These are phyloP conservation scores for Drosophila melanica DNA, from an alignment of 1,140 invertebrate species.

Conservation along the genomic window DNA sequence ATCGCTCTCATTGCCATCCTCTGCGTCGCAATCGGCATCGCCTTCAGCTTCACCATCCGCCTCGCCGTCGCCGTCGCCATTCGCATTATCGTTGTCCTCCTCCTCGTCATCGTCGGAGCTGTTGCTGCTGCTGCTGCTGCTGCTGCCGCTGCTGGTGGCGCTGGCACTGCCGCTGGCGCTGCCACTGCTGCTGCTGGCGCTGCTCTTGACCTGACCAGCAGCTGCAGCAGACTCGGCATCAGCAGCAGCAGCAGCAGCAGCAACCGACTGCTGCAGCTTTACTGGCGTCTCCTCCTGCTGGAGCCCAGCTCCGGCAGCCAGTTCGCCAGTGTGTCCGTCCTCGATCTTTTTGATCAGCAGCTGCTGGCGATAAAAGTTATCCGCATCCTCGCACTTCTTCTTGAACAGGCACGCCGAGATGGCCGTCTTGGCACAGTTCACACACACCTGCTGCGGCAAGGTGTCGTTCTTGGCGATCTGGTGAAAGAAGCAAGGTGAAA, in stretches of 20 bases:
- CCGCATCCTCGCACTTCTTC: constrained; percentile 82
- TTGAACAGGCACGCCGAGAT: constrained; percentile 79
- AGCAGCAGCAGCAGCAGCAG: neutral
- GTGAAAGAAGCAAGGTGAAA: neutral
- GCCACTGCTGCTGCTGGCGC: constrained; percentile 42
- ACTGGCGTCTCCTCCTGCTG: neutral
- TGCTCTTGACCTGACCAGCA: neutral
- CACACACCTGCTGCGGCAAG: constrained; percentile 79
- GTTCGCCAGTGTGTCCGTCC: constrained; percentile 15
- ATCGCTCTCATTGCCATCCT: constrained; percentile 4
- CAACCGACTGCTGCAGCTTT: too few relatives aligned
- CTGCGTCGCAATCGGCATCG: neutral
- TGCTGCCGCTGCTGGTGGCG: constrained; percentile 41
- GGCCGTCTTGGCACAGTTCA: constrained; percentile 74
- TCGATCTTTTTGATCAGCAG: constrained; percentile 75
- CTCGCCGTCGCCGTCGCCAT: neutral
- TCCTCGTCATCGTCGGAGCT: constrained; percentile 60
- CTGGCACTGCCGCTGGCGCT: constrained; percentile 48
- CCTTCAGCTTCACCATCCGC: neutral
- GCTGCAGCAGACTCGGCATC: neutral
- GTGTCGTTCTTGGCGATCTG: constrained; percentile 79
- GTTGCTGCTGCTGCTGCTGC: constrained; percentile 59
- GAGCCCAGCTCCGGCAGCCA: neutral
- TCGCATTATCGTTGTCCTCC: constrained; percentile 32
- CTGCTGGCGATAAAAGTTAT: constrained; percentile 79